Conservation (phyloP, 2,888 invertebrate species). For the Platycheirus rosarum region DNA sequence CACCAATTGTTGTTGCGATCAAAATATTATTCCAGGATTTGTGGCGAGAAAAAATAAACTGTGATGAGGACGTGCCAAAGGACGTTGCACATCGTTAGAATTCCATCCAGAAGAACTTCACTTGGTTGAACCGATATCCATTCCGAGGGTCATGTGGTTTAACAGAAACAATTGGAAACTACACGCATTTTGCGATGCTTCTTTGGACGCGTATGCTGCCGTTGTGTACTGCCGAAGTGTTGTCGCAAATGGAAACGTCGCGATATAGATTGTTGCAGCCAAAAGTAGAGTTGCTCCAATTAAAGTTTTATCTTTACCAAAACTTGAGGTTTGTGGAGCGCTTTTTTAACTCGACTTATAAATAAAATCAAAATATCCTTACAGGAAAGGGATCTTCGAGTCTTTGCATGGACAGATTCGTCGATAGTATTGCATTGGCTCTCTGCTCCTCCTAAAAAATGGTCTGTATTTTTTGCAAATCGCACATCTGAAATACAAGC, state of each 20-base stretch:
- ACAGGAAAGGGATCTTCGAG: not conserved
- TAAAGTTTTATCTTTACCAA: conserved; percentile 1
- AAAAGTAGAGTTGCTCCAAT: conserved; percentile 1
- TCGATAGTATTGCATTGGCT: not conserved
- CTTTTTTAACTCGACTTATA: not conserved
- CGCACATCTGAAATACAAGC: not conserved
- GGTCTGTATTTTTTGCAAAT: conserved; percentile 2
- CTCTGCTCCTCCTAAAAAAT: not conserved
- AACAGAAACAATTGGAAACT: not conserved
- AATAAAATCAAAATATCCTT: not conserved
- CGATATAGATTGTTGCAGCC: not conserved
- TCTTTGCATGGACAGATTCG: conserved; percentile 4
- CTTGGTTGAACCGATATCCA: not conserved
- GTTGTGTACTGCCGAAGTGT: not conserved
- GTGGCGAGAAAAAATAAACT: not conserved
- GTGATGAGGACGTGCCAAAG: not conserved
- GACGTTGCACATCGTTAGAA: not conserved
- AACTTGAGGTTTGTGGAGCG: not conserved
- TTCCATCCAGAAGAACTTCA: not conserved
- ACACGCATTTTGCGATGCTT: not conserved
- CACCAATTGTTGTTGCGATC: not conserved
- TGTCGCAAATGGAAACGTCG: not conserved
- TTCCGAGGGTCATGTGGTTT: not conserved
- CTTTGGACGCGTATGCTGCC: not conserved
- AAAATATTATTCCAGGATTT: not conserved